Conservation (phyloP, 1,140 invertebrate genomes). For the Brachionus angularis region DNA sequence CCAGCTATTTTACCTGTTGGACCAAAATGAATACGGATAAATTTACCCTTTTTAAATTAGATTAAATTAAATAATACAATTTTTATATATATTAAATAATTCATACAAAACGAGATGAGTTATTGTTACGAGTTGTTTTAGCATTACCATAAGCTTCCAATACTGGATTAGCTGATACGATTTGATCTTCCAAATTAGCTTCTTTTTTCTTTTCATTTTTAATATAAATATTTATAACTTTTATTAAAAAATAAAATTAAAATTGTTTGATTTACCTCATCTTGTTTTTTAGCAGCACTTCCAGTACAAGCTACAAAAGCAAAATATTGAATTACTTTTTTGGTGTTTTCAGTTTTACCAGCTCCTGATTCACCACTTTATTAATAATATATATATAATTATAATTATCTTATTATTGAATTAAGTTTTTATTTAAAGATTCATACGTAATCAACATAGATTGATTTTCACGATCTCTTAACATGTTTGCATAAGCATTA, state of each 20-base stretch:
- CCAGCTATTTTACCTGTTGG: conserved; percentile 97
- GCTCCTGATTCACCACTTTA: conserved; percentile 64
- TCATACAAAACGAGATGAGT: conserved; percentile 76
- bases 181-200: conserved; percentile 79
- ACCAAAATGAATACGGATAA: conserved; percentile 99
- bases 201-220: conserved; percentile 32
- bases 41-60: conserved; percentile 67
- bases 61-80: neutral
- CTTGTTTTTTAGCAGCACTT: conserved; percentile 8
- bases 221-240: too few species aligned
- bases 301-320: conserved; percentile 61
- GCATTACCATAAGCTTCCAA: conserved; percentile 99
- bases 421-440: conserved; percentile 17
- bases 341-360: conserved; percentile 67
- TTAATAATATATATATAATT: neutral
- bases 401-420: neutral
- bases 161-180: conserved; percentile 97
- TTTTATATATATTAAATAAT: too few species aligned
- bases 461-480: conserved; percentile 58
- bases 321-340: conserved; percentile 68
- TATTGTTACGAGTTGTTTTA: conserved; percentile 99
- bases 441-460: conserved; percentile 63
- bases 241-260: neutral
- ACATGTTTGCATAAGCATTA: conserved; percentile 98
- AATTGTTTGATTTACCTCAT: conserved; percentile 2